Conservation (phyloP, 2,888 invertebrate species). For the Aspidapion aeneum region DNA sequence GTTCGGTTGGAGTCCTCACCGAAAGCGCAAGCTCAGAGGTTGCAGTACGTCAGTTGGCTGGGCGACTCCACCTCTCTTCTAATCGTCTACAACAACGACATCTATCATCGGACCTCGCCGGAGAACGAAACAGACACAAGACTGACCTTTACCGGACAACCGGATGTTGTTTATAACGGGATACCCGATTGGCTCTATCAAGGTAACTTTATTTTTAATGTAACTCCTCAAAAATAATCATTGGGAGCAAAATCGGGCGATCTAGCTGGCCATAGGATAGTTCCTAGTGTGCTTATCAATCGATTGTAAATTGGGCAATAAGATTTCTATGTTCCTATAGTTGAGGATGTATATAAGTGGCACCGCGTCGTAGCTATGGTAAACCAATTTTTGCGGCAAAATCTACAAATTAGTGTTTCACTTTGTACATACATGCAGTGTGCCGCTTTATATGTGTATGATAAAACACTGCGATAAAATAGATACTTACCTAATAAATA, state of each 20-base stretch:
- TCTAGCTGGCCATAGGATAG: not conserved
- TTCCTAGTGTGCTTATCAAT: not conserved
- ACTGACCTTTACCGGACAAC: constrained; percentile 71
- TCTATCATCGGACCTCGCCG: constrained; percentile 76
- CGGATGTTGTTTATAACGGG: constrained; percentile 86
- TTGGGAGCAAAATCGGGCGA: not conserved
- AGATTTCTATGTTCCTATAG: too few relatives aligned
- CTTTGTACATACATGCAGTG: too few relatives aligned
- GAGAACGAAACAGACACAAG: constrained; percentile 64
- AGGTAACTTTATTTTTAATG: constrained; percentile 52
- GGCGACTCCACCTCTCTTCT: constrained; percentile 73
- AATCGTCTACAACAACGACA: constrained; percentile 84
- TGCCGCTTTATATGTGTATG: too few relatives aligned
- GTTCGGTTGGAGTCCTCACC: constrained; percentile 74
- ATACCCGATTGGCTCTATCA: constrained; percentile 97
- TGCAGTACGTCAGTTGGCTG: constrained; percentile 84
- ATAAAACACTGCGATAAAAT: too few relatives aligned
- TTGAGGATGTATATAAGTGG: too few relatives aligned
- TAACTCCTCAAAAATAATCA: not conserved
- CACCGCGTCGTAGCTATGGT: too few relatives aligned
- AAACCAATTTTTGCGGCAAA: too few relatives aligned
- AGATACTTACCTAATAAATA: too few relatives aligned
- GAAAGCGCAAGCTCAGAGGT: constrained; percentile 64
- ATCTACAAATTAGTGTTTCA: too few relatives aligned
- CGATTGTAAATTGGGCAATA: not conserved